phyloP scores from a whole-genome alignment of 2,113 vertebrate genomes.

The Struthidea cinerea region DNA sequence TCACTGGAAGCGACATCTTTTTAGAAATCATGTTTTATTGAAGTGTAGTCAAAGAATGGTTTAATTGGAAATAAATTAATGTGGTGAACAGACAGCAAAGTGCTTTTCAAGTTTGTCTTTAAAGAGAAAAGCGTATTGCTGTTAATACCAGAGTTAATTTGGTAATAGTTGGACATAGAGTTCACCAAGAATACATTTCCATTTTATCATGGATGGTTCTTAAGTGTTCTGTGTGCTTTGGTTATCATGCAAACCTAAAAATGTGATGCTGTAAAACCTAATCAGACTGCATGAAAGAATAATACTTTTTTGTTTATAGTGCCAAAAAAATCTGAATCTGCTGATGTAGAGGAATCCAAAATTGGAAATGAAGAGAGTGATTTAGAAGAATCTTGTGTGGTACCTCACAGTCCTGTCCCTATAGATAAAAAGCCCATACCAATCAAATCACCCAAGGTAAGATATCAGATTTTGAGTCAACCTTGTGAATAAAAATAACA shows the following conservation, averaged over 20 bases:
- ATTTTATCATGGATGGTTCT: neutral
- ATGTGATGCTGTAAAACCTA: neutral
- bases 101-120: neutral
- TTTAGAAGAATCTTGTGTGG: slow-evolving; percentile 83
- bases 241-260: neutral
- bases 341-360: slow-evolving; percentile 91
- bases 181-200: neutral
- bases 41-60: neutral
- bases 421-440: slow-evolving; percentile 85
- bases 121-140: neutral
- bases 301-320: slow-evolving; percentile 61
- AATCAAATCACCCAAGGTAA: slow-evolving; percentile 87
- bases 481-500: neutral
- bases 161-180: neutral
- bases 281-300: neutral
- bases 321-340: slow-evolving; percentile 88
- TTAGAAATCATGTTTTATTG: neutral
- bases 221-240: neutral
- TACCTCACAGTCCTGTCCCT: slow-evolving; percentile 81
- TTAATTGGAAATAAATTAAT: neutral
- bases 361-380: slow-evolving; percentile 91
- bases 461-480: neutral
- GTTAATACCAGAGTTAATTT: neutral
- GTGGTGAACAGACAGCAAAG: neutral
- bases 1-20: neutral